Percentiles rank a stretch among this genome's conserved stretches.
These are phyloP conservation scores for Willowsia nigromaculata DNA, from an alignment of 2,888 invertebrate species.

Conservation along the genomic window DNA sequence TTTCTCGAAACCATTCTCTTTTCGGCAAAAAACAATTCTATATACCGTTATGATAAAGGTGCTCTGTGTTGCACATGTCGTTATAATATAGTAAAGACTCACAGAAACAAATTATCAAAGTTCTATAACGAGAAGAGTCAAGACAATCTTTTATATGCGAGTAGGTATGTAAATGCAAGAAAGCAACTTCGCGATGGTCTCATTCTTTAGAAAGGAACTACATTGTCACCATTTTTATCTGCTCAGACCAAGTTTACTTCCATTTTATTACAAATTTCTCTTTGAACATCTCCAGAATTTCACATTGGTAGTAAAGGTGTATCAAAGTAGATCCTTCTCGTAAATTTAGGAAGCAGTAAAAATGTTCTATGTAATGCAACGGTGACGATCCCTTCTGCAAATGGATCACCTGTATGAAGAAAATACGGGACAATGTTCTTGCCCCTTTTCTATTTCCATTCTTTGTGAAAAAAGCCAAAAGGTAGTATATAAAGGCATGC, in stretches of 20 bases:
- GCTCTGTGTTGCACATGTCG: background rate
- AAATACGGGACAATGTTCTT: background rate
- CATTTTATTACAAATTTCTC: constrained; percentile 17
- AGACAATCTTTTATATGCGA: background rate
- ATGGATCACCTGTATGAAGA: constrained; percentile 25
- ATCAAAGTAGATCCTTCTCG: background rate
- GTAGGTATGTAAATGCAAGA: background rate
- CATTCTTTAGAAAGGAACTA: constrained; percentile 18
- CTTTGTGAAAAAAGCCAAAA: background rate
- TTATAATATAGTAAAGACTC: constrained; percentile 12
- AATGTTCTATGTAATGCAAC: background rate
- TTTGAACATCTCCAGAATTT: background rate
- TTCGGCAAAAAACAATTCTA: background rate
- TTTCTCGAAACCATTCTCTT: background rate
- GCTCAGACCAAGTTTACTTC: constrained; percentile 12
- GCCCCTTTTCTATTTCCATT: background rate
- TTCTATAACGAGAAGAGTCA: background rate
- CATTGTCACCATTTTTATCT: constrained; percentile 46
- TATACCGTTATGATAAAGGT: background rate
- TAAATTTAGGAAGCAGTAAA: background rate
- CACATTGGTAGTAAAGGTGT: constrained; percentile 8
- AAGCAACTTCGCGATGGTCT: background rate
- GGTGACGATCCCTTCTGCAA: background rate
- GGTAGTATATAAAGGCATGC: background rate
- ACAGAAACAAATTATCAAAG: constrained; percentile 37